Evolutionary conservation across 1,140 invertebrate genomes (phyloP), one percentile per base, ranked within the genome.

Genomic region (Drosophila fuyamai): DNA sequence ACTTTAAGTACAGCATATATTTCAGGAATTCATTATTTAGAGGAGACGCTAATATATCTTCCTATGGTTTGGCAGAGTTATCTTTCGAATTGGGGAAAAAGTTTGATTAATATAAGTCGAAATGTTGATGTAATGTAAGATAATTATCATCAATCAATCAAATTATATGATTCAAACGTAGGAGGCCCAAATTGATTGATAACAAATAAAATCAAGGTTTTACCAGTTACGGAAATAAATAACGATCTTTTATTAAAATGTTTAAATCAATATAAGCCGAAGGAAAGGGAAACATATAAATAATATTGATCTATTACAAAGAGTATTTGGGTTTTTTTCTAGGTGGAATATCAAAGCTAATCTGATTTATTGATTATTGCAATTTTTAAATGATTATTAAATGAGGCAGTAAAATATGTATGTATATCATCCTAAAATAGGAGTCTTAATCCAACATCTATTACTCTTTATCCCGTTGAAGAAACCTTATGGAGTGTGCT

Each of bases 271-370:
- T 35, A 10, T 35, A 12, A 32, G 27, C 47, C 13, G 48, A 8
- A 9, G 47, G 14, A 8, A 3, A 29, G 29, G 8, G 35, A 16
- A 35, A 14, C 29, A 35, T 51, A 32, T 8, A n/a, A 50, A 14
- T 50, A 50, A 50, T 16, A 16, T 51, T 36, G 50, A 36, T 35
- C 29, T 12, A 51, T 51, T 51, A 7, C 14, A 51, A 6, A 29
- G 29, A 35, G 14, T 36, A 46, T 23, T 5, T 35, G 9, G 1
- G 13, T 9, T 32, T 36, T 35, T 3, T 51, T 10, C n/a, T 32
- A 51, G 9, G 12, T 32, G 14, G 9, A 36, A 51, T 18, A 35
- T 9, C 12, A 40, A 40, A 40, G 5, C 12, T 40, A 40, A 40
- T n/a, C 0, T 13, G 38, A 4, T 32, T 6, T 40, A 40, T n/a